Percentiles rank a stretch among this genome's conserved stretches.
These are phyloP conservation scores for Alcedo atthis DNA, from an alignment of 2,797 vertebrate genomes.

Conservation along the genomic window DNA sequence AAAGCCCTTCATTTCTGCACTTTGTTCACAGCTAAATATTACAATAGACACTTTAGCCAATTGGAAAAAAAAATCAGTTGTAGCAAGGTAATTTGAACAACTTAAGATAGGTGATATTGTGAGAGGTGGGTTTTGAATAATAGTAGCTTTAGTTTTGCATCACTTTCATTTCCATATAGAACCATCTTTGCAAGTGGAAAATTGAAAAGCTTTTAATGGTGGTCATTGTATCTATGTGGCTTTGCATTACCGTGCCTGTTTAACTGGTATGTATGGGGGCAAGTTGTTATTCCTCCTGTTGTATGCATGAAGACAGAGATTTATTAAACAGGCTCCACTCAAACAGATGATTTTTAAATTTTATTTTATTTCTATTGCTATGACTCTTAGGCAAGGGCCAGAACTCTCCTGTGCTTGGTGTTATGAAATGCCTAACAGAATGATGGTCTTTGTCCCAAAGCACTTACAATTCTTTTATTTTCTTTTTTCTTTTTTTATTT, in stretches of 20 bases:
- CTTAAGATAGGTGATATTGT: conserved; percentile 23
- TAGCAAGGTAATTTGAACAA: conserved; percentile 21
- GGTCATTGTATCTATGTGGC: neutral
- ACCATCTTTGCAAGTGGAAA: neutral
- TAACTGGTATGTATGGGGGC: neutral
- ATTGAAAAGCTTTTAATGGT: neutral
- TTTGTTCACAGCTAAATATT: conserved; percentile 51
- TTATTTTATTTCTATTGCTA: neutral
- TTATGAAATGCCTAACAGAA: conserved; percentile 51
- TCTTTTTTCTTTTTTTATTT: no score
- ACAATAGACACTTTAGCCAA: conserved; percentile 61
- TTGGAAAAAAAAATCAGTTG: conserved; percentile 3
- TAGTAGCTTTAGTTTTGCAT: conserved; percentile 19
- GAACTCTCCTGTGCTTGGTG: neutral
- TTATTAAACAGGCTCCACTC: neutral
- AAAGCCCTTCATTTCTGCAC: conserved; percentile 63
- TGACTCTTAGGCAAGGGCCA: neutral
- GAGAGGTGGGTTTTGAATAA: neutral
- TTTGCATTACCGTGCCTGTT: neutral
- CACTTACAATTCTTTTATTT: conserved; percentile 42
- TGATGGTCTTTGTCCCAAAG: conserved; percentile 39
- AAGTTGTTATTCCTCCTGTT: neutral
- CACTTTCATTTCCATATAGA: neutral
- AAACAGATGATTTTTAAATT: neutral
- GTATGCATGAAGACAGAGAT: neutral